Evolutionary conservation across 2,797 vertebrate species (phyloP).

Genomic region (Rhabdomys pumilio): DNA sequence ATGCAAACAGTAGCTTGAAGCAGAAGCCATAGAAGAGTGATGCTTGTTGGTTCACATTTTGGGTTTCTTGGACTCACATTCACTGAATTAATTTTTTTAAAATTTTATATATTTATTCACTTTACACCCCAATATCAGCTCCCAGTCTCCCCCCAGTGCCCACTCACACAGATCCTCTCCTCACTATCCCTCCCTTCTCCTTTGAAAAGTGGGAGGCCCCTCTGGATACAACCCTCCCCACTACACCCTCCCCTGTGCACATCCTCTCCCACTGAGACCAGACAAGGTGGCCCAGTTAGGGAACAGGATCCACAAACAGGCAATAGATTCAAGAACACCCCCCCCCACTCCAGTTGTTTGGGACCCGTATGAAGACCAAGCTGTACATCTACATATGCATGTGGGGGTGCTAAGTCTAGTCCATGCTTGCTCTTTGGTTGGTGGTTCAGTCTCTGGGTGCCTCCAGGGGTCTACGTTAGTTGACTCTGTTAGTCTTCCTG

Average conservation of each 20-base stretch:
- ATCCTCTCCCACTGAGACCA: neutral
- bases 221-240: neutral
- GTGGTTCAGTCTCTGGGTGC: too few species aligned
- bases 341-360: too few species aligned
- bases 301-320: too few species aligned
- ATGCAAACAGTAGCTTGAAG: neutral
- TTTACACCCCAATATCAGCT: neutral
- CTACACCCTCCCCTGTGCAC: neutral
- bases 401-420: too few species aligned
- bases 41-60: neutral
- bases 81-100: neutral
- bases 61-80: neutral
- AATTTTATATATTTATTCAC: neutral
- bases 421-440: too few species aligned
- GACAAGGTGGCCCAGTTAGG: neutral
- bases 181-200: too few species aligned
- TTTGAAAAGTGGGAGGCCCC: neutral
- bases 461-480: too few species aligned
- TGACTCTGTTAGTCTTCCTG: too few species aligned
- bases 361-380: too few species aligned
- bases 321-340: too few species aligned
- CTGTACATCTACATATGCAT: too few species aligned
- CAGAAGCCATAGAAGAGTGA: neutral
- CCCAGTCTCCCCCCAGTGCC: neutral
- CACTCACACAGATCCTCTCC: neutral